phyloP scores from a whole-genome alignment of 2,797 vertebrate species.

The Cyclura pinguis region DNA sequence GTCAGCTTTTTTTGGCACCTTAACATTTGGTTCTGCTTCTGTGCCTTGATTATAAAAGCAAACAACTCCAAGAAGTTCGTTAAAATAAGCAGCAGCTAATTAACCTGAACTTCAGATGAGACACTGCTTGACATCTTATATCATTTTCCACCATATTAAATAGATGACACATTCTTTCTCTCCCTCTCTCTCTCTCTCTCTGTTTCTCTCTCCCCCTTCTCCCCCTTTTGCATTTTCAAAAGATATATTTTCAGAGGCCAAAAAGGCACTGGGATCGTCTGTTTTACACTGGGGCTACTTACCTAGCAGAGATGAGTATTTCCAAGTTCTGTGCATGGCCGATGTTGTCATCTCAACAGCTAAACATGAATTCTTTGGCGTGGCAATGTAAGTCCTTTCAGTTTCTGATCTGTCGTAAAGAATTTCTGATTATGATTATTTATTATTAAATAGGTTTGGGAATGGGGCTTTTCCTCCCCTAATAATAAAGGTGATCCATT shows the following conservation, averaged over 20 bases:
- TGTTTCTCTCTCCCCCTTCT: slow-evolving; percentile 60
- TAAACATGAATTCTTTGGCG: slow-evolving; percentile 97
- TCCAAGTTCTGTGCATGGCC: slow-evolving; percentile 87
- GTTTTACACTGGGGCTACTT: slow-evolving; percentile 93
- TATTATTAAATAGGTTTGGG: too few species aligned
- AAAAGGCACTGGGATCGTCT: slow-evolving; percentile 81
- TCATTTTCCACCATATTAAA: slow-evolving; percentile 93
- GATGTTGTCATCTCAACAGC: slow-evolving; percentile 97
- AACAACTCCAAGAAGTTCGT: slow-evolving; percentile 99
- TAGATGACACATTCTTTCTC: slow-evolving; percentile 86
- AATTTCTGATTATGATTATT: slow-evolving; percentile 58
- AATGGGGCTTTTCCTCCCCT: slow-evolving; percentile 19
- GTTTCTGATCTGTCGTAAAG: slow-evolving; percentile 63
- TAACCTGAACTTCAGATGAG: slow-evolving; percentile 99
- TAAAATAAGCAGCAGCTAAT: slow-evolving; percentile 99
- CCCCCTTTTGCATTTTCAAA: slow-evolving; percentile 70
- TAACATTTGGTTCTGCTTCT: slow-evolving; percentile 99
- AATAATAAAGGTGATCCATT: slow-evolving; percentile 38
- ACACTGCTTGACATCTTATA: slow-evolving; percentile 92
- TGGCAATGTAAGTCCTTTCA: slow-evolving; percentile 92
- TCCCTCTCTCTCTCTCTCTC: slow-evolving; percentile 79
- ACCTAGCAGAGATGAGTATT: slow-evolving; percentile 89
- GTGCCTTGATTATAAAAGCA: slow-evolving; percentile 99
- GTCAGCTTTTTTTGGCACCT: slow-evolving; percentile 99
- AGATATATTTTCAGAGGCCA: slow-evolving; percentile 91